Conservation (phyloP, 2,113 vertebrate species). For the Tor tambroides region DNA sequence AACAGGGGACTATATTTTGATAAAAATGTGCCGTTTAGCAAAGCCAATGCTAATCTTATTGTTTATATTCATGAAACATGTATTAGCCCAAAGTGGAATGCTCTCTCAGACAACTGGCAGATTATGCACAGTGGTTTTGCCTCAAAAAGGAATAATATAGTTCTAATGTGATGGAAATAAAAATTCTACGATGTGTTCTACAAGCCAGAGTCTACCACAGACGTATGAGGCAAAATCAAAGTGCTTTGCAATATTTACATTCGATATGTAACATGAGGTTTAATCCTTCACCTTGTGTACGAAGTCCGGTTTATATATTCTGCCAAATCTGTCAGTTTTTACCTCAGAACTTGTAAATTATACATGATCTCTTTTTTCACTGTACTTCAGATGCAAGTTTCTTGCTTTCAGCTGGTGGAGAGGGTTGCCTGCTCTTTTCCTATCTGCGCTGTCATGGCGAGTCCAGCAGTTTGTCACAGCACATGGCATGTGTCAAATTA, state of each 20-base stretch:
- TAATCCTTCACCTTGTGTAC: not conserved
- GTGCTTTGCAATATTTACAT: slow-evolving; percentile 11
- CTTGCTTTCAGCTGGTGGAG: not conserved
- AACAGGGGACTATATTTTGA: not conserved
- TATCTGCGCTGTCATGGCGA: not conserved
- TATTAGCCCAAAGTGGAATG: slow-evolving; percentile 35
- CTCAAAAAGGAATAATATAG: slow-evolving; percentile 34
- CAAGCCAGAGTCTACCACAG: slow-evolving; percentile 21
- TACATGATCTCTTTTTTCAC: not conserved
- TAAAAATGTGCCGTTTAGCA: slow-evolving; percentile 7
- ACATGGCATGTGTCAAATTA: slow-evolving; percentile 69
- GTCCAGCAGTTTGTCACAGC: slow-evolving; percentile 56
- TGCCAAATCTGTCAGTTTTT: slow-evolving; percentile 18
- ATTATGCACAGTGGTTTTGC: slow-evolving; percentile 31
- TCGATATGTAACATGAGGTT: not conserved
- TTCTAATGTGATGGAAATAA: slow-evolving; percentile 43
- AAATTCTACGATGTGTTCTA: slow-evolving; percentile 29
- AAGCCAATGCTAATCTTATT: slow-evolving; percentile 41
- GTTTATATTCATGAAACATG: slow-evolving; percentile 45
- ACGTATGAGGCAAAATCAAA: not conserved
- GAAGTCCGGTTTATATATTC: not conserved
- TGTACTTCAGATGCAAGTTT: not conserved
- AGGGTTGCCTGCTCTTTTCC: not conserved
- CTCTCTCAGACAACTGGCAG: slow-evolving; percentile 9
- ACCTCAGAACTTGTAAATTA: slow-evolving; percentile 3